Conservation (phyloP, 2,113 vertebrate species). For the Pavo muticus region DNA sequence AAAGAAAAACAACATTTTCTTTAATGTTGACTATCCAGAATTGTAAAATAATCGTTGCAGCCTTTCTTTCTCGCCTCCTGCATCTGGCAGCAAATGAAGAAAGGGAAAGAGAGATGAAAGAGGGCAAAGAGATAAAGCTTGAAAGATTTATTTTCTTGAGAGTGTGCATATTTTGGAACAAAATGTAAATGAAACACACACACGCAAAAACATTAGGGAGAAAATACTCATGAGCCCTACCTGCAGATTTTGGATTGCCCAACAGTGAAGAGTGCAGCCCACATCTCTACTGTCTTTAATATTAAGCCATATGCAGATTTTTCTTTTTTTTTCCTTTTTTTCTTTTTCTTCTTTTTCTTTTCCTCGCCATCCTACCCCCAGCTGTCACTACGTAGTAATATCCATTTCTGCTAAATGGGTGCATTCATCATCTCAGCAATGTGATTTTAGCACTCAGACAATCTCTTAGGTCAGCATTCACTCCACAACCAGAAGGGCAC, state of each 20-base stretch:
- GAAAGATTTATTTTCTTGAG: not conserved
- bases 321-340: not conserved
- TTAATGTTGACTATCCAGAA: not conserved
- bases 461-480: not conserved
- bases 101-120: not conserved
- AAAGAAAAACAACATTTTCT: not conserved
- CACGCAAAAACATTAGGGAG: not conserved
- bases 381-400: not conserved
- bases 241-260: not conserved
- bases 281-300: not conserved
- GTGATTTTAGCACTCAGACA: not conserved
- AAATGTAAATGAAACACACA: not conserved
- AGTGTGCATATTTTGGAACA: not conserved
- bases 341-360: not conserved
- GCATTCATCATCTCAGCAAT: accelerated
- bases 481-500: not conserved
- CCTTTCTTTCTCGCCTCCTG: not conserved
- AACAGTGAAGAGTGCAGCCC: not conserved
- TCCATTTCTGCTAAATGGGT: not conserved
- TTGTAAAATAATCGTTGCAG: accelerated
- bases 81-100: not conserved
- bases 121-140: not conserved
- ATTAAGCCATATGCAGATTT: not conserved
- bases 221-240: not conserved
- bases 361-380: not conserved